Base-by-base conservation (phyloP, 64 coral and sea anemone species). In the Porites australiensis region DNA sequence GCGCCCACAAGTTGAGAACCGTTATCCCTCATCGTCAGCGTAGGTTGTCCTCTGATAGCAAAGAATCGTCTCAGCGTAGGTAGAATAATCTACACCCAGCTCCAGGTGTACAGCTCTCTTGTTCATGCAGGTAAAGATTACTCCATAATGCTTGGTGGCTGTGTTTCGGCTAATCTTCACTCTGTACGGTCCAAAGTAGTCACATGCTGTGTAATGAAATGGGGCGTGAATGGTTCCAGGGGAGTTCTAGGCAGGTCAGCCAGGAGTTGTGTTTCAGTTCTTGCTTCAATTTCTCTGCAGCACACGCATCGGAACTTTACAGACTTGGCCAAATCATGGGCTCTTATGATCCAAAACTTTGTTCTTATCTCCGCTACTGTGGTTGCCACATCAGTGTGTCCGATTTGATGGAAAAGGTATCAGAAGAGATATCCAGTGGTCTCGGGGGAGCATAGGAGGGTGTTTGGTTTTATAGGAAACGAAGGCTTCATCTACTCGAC, bases 81-180 rank as follows among this genome's bases (percentile, higher is more conserved):
- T 88, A 13, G 64, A 74, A 49, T 54, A 46, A 10, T 93, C 83
- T 21, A 74, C 58, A 2, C 83, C 91, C 53, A 93, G 47, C 52
- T 93, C 91, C 46, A 72, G 69, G 18, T 93, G 91, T 43, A 93
- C 91, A 14, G 91, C 91, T 72, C 91, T 21, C 5, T 83, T 88
- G 65, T 93, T 93, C 19, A 93, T 13, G 57, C 83, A 93, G 18
- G 90, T 93, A 44, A 92, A 92, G 8, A 92, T 86, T 22, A 92
- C 90, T 49, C 90, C 82, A 76, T 86, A 77, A 62, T 93, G 69
- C 44, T 93, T 93, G 55, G 58, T 57, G 52, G 88, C 66, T 47
- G 58, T 89, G 22, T 89, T 89, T 52, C 88, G 73, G 73, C 88
- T 76, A 5, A 89, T 59, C 88, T 79, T 77, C 46, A 89, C 75